Evolutionary conservation across 2,888 invertebrate species (phyloP).

Genomic region (Acleris literana): DNA sequence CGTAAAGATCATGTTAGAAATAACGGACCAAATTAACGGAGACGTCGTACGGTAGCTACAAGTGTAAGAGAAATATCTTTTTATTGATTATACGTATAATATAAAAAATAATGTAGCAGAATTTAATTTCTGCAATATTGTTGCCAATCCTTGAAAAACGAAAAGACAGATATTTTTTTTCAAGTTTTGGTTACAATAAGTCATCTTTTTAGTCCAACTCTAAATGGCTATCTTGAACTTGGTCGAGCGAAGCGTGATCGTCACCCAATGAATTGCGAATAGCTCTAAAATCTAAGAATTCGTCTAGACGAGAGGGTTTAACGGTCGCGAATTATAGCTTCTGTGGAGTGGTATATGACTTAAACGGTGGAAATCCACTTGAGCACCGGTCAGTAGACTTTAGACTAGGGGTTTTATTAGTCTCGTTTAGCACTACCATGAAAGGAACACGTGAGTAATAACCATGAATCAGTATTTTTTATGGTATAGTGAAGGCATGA

Average conservation of each 20-base stretch:
- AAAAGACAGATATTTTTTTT: neutral
- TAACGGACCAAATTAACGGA: too few species aligned
- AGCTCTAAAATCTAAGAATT: constrained; percentile 62
- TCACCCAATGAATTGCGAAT: constrained; percentile 65
- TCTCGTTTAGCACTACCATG: neutral
- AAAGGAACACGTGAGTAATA: too few species aligned
- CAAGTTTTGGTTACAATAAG: neutral
- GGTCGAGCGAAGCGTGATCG: constrained; percentile 48
- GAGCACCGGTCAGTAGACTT: neutral
- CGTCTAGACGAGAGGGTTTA: constrained; percentile 67
- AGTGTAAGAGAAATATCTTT: too few species aligned
- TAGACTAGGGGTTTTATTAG: neutral
- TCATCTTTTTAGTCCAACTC: neutral
- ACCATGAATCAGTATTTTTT: too few species aligned
- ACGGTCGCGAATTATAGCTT: constrained; percentile 78
- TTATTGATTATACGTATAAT: too few species aligned
- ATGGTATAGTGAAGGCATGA: too few species aligned
- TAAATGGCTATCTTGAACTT: constrained; percentile 23
- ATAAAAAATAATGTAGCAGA: too few species aligned
- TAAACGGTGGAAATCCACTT: neutral
- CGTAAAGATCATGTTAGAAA: too few species aligned
- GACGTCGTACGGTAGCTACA: too few species aligned
- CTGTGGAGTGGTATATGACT: neutral
- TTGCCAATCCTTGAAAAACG: neutral
- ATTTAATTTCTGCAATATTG: too few species aligned